These are phyloP conservation scores for Penaeus vannamei DNA, from an alignment of 1,140 invertebrate genomes.

Conservation along the genomic window DNA sequence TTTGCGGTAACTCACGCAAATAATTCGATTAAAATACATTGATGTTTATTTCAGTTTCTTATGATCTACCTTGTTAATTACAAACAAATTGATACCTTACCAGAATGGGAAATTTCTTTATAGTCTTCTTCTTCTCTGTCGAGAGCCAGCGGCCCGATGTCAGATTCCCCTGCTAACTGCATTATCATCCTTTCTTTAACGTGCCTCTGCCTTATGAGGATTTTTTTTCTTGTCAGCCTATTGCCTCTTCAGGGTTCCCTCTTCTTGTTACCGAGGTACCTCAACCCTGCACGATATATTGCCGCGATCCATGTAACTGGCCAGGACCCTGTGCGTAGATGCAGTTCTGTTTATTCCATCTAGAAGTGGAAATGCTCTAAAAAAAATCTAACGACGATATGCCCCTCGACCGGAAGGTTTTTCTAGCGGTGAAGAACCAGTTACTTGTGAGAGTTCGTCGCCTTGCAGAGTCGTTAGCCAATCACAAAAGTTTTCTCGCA, in stretches of 20 bases:
- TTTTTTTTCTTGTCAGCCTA: background rate
- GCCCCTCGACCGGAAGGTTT: background rate
- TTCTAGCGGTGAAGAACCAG: background rate
- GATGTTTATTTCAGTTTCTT: too few species aligned
- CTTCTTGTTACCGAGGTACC: background rate
- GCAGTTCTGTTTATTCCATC: too few species aligned
- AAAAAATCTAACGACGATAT: too few species aligned
- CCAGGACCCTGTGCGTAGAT: too few species aligned
- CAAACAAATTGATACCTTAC: constrained; percentile 37
- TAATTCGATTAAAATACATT: too few species aligned
- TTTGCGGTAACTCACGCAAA: too few species aligned
- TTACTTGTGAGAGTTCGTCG: constrained; percentile 54
- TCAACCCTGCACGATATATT: too few species aligned
- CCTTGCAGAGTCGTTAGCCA: constrained; percentile 61
- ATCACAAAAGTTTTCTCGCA: constrained; percentile 64
- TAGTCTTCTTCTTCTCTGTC: constrained; percentile 53
- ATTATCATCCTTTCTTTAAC: constrained; percentile 58
- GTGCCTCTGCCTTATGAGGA: background rate
- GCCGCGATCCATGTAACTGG: too few species aligned
- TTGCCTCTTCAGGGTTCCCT: background rate
- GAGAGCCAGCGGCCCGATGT: constrained; percentile 48
- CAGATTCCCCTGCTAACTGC: constrained; percentile 60
- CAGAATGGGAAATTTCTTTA: constrained; percentile 41
- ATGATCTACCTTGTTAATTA: background rate
- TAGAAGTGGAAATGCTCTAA: too few species aligned